Evolutionary conservation across 2,797 vertebrate genomes (phyloP).

Genomic region (Monodelphis domestica): DNA sequence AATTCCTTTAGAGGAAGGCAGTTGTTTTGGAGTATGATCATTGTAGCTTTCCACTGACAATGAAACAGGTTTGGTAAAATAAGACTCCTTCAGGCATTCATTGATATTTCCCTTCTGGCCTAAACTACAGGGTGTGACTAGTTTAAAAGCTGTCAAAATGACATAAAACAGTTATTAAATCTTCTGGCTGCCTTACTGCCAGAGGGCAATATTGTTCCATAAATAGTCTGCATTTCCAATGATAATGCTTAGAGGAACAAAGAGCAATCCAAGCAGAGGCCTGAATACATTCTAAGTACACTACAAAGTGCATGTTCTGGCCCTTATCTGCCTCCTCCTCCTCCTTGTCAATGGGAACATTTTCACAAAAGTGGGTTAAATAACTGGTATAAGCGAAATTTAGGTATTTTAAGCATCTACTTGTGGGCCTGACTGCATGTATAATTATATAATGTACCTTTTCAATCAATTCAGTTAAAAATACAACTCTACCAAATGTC

Average conservation of each 20-base stretch:
- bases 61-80: slow-evolving; percentile 73
- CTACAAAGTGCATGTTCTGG: slow-evolving; percentile 50
- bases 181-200: slow-evolving; percentile 79
- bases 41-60: slow-evolving; percentile 70
- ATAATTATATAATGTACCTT: slow-evolving; percentile 59
- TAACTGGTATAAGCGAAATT: slow-evolving; percentile 70
- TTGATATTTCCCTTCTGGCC: slow-evolving; percentile 82
- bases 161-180: slow-evolving; percentile 84
- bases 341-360: slow-evolving; percentile 65
- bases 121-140: slow-evolving; percentile 81
- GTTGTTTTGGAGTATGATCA: slow-evolving; percentile 71
- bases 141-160: slow-evolving; percentile 84
- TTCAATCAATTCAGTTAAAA: slow-evolving; percentile 72
- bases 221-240: slow-evolving; percentile 70
- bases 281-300: slow-evolving; percentile 72
- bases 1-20: slow-evolving; percentile 58
- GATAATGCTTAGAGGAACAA: slow-evolving; percentile 69
- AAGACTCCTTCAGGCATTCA: slow-evolving; percentile 77
- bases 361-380: slow-evolving; percentile 67
- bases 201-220: slow-evolving; percentile 84
- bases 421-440: slow-evolving; percentile 61
- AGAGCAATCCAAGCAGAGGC: slow-evolving; percentile 69
- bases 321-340: slow-evolving; percentile 51
- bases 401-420: slow-evolving; percentile 56
- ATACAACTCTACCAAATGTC: slow-evolving; percentile 70